Base-by-base conservation (phyloP, 1,140 invertebrate genomes). In the Aphidius ervi region DNA sequence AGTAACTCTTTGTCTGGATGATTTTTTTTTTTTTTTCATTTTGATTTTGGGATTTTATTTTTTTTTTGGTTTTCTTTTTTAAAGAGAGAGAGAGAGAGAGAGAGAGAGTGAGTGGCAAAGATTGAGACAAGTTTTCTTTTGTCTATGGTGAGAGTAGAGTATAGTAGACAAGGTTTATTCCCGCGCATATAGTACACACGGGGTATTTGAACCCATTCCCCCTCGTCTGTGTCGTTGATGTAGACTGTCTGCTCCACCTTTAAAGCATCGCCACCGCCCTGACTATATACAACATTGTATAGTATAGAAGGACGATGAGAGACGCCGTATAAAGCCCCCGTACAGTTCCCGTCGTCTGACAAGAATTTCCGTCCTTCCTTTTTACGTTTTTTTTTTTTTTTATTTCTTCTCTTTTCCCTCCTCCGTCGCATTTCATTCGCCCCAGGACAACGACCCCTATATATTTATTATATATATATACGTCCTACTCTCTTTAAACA, bases 131-230 rank as follows among this genome's bases (percentile, higher is more conserved):
- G 23, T 31, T 31, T 31, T 31, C 23, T 31, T 31, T 31, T 31
- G 23, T 31, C 23, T 31, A 31, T 31, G 23, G 23, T 31, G 23
- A 31, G 23, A 31, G 23, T 31, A 31, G 2, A 16, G 23, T 31
- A 31, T 31, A 31, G 23, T 31, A 31, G 23, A 31, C 23, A 31
- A 31, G 23, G 23, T 31, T 31, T 31, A 31, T 48, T 61, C 53
- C 59, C 54, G 54, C 47, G 56, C 16, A 16, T 39, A 31, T 55
- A 31, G 23, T 46, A 31, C 39, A 20, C 41, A 37, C 52, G 67
- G 67, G 67, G 68, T 70, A 70, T 70, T 70, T 68, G 68, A 70
- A 68, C 68, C 62, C 64, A 59, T 56, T 56, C 31, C 45, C 56
- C 40, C 47, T 42, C 48, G 48, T 59, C 59, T 53, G 55, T 31